These are phyloP conservation scores for Tridacna crocea DNA, from an alignment of 2,888 invertebrate species.

Conservation along the genomic window DNA sequence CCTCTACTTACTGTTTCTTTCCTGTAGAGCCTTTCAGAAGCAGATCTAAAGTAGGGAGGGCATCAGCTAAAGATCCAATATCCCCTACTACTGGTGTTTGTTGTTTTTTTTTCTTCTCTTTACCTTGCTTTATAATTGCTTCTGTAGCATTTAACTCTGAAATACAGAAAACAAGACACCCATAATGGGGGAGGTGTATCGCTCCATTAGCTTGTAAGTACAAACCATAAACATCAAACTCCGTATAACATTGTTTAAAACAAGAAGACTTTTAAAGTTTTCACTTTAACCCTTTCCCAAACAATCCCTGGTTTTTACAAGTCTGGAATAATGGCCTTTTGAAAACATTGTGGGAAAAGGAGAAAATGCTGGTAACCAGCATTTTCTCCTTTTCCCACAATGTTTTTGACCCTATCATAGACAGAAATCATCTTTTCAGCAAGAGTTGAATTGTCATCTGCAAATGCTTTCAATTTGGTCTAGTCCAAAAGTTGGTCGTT, in stretches of 20 bases:
- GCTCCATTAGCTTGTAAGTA: no score
- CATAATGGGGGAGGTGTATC: no score
- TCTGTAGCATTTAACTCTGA: slow-evolving; percentile 76
- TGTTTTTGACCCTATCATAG: not conserved
- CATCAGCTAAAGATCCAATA: slow-evolving; percentile 78
- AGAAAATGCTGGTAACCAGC: not conserved
- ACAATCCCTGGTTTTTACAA: no score
- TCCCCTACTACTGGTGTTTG: slow-evolving; percentile 81
- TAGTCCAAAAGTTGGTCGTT: no score
- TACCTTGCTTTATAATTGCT: slow-evolving; percentile 70
- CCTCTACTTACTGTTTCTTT: not conserved
- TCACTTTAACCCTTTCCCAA: no score
- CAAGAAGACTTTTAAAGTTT: not conserved
- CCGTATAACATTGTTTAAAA: not conserved
- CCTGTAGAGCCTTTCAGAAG: slow-evolving; percentile 71
- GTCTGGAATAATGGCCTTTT: no score
- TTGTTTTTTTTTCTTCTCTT: slow-evolving; percentile 75
- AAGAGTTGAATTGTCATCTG: no score
- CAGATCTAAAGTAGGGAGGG: slow-evolving; percentile 81
- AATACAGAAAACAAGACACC: slow-evolving; percentile 26
- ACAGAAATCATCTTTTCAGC: no score
- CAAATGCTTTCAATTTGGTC: no score
- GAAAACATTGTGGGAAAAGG: not conserved
- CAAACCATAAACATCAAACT: no score
- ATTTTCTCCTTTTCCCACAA: not conserved